These are phyloP conservation scores for Trinorchestia longiramus DNA, from an alignment of 1,140 invertebrate species.

Conservation along the genomic window DNA sequence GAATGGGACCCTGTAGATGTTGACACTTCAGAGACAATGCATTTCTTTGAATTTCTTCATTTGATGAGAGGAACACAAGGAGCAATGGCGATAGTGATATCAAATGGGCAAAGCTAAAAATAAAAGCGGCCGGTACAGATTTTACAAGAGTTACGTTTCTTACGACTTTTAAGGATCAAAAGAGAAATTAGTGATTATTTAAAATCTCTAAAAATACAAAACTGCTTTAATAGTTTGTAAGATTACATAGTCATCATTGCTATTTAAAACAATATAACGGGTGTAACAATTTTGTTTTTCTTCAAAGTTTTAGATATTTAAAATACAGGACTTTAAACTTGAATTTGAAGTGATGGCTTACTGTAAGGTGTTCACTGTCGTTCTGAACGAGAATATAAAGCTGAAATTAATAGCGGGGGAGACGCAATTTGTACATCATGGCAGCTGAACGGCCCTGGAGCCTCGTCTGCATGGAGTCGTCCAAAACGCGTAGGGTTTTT, in stretches of 20 bases:
- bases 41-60: background rate
- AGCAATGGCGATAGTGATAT: background rate
- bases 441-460: conserved; percentile 31
- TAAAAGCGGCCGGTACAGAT: background rate
- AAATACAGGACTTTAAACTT: background rate
- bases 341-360: background rate
- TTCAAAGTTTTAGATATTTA: background rate
- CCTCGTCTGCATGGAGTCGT: conserved; percentile 44
- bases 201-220: background rate
- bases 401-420: conserved; percentile 40
- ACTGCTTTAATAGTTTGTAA: background rate
- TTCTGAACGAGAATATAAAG: background rate
- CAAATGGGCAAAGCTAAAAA: background rate
- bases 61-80: background rate
- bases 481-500: conserved; percentile 50
- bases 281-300: background rate
- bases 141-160: background rate
- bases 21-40: background rate
- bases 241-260: background rate
- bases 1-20: background rate
- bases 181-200: background rate
- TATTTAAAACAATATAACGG: background rate
- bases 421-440: conserved; percentile 3
- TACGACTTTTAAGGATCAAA: background rate
- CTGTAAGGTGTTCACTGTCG: conserved; percentile 40